Percentiles rank a stretch among this genome's conserved stretches.
phyloP scores from a whole-genome alignment of 2,888 invertebrate genomes.

The Oligia fasciuncula region DNA sequence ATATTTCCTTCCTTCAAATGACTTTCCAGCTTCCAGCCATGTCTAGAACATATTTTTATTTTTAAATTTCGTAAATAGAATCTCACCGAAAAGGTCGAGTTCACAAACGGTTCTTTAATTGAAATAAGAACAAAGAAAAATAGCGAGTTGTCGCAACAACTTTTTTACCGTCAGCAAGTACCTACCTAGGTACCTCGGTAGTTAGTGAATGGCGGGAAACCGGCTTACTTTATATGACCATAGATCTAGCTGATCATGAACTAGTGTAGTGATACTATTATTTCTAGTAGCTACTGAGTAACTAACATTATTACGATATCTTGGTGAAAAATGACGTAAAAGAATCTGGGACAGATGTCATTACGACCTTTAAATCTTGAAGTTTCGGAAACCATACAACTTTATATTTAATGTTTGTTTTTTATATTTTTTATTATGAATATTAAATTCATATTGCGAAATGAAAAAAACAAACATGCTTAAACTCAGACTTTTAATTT shows the following conservation, averaged over 20 bases:
- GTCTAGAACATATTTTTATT: background rate
- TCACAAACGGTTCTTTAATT: slow-evolving; percentile 28
- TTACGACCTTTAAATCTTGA: background rate
- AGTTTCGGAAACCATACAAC: background rate
- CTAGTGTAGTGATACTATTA: slow-evolving; percentile 47
- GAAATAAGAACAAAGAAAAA: slow-evolving; percentile 57
- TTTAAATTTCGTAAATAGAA: slow-evolving; percentile 6
- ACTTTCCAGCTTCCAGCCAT: slow-evolving; percentile 18
- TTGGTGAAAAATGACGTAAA: background rate
- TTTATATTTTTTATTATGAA: background rate
- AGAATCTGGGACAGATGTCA: background rate
- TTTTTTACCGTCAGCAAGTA: slow-evolving; percentile 40
- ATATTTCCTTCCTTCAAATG: background rate
- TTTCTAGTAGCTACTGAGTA: slow-evolving; percentile 35
- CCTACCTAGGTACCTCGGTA: slow-evolving; percentile 18
- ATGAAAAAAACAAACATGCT: too few relatives aligned
- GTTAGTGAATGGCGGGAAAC: slow-evolving; percentile 60
- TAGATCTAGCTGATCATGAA: slow-evolving; percentile 57
- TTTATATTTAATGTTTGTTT: background rate
- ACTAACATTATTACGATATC: slow-evolving; percentile 13
- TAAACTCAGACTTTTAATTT: background rate
- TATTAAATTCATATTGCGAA: background rate
- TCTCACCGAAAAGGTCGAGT: background rate
- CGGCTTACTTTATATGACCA: slow-evolving; percentile 55
- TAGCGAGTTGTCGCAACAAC: slow-evolving; percentile 41